These are phyloP conservation scores for Girardia tigrina DNA, from an alignment of 2,888 invertebrate species.

Conservation along the genomic window DNA sequence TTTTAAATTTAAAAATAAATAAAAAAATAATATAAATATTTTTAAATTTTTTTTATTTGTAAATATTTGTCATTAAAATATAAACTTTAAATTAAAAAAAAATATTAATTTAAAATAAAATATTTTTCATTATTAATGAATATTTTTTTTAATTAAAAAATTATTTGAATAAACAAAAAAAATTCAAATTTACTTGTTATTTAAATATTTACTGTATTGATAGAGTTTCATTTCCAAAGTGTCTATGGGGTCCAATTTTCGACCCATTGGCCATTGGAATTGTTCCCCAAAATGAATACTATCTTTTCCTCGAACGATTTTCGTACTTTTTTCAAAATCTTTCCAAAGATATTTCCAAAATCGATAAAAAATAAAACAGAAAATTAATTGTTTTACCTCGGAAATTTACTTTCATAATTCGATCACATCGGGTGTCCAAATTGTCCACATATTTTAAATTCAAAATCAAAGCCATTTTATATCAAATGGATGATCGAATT, in stretches of 20 bases:
- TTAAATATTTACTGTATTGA: constrained; percentile 56
- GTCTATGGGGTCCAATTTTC: constrained; percentile 58
- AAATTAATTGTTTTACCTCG: constrained; percentile 56
- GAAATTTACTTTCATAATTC: constrained; percentile 54
- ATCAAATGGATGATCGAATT: too few relatives aligned
- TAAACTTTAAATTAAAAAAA: too few relatives aligned
- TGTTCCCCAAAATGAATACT: constrained; percentile 47
- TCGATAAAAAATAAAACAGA: neutral
- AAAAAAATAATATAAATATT: too few relatives aligned
- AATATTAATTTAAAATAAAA: too few relatives aligned
- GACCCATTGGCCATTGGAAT: constrained; percentile 61
- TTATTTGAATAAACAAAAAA: too few relatives aligned
- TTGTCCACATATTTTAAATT: constrained; percentile 48
- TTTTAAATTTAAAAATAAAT: neutral
- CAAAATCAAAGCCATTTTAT: constrained; percentile 47
- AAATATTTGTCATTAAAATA: too few relatives aligned
- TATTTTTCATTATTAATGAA: too few relatives aligned
- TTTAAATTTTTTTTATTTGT: too few relatives aligned
- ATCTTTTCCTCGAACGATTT: constrained; percentile 32
- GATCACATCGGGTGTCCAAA: constrained; percentile 44
- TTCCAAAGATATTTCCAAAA: constrained; percentile 6
- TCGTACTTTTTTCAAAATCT: constrained; percentile 34
- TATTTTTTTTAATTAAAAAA: too few relatives aligned
- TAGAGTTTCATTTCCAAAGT: constrained; percentile 56
- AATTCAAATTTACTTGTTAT: constrained; percentile 52